These are phyloP conservation scores for Diceros bicornis DNA, from an alignment of 2,797 vertebrate genomes.

Conservation along the genomic window DNA sequence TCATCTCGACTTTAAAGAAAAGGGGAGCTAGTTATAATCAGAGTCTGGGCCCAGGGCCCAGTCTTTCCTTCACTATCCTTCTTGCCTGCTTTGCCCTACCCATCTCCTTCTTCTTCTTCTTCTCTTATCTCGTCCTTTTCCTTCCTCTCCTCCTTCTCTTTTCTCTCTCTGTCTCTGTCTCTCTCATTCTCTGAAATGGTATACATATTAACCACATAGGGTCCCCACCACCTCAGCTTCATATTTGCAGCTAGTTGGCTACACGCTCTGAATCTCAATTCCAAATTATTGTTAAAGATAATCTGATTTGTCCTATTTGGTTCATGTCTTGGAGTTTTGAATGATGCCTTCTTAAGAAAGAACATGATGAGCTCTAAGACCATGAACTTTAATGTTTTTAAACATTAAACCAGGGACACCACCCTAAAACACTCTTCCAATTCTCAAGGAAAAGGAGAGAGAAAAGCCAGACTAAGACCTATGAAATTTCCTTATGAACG, in stretches of 20 bases:
- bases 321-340: background rate
- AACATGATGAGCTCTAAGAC: background rate
- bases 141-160: too few relatives aligned
- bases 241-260: background rate
- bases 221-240: background rate
- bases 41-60: background rate
- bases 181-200: background rate
- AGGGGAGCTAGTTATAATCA: background rate
- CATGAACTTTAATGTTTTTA: background rate
- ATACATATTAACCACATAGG: background rate
- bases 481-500: too few relatives aligned
- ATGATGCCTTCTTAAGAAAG: background rate
- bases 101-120: background rate
- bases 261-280: background rate
- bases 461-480: background rate
- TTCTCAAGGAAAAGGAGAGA: background rate
- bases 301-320: background rate
- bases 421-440: background rate
- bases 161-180: background rate
- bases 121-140: background rate
- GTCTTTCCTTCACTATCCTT: background rate
- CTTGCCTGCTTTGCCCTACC: background rate
- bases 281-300: background rate
- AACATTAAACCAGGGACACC: background rate
- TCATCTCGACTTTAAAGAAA: background rate